Evolutionary conservation across 1,140 invertebrate genomes (phyloP), one percentile per base, ranked within the genome.

Genomic region (Mercenaria mercenaria): DNA sequence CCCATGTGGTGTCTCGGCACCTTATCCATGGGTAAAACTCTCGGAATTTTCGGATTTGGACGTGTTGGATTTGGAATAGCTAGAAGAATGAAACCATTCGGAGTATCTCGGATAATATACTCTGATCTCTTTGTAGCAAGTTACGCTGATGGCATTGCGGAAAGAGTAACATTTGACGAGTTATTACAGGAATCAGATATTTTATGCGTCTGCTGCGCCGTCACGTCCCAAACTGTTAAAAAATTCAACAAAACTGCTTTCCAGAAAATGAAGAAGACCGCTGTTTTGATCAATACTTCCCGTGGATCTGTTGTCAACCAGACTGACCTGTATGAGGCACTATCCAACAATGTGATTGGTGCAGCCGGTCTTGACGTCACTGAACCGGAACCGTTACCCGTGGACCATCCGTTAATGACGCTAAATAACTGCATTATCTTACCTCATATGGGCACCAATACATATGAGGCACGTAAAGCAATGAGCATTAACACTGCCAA

Each of bases 1-100:
- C 98, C 98, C 0, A 97, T 97, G 81, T 99, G 98, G 97, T 98
- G 99, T 98, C 98, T 98, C 92, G 98, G 98, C 0, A 97, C 97
- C 59, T 97, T 97, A 1, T 95, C 99, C 0, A 96, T 97, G 64
- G 97, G 97, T 20, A 97, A 98, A 0, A 98, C 97, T 34, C 97
- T 99, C n/a, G 98, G 98, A 23, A 97, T 99, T 88, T 97, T 98
- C 26, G 98, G 98, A 18, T 96, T 98, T 18, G 98, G 98, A 20
- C 97, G 97, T 50, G 97, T 98, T 90, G 98, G 84, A 86, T 93
- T 61, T 80, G 97, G 97, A 3, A 97, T 98, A 32, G 97, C 97
- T 0, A 97, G 97, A 90, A 96, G 97, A 88, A 94, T 98, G 0
- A 96, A 96, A 82, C 96, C 97, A 15, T 98, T 98, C 92, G 97